Conservation (phyloP, 2,797 vertebrate genomes). For the Danio tinwini region DNA sequence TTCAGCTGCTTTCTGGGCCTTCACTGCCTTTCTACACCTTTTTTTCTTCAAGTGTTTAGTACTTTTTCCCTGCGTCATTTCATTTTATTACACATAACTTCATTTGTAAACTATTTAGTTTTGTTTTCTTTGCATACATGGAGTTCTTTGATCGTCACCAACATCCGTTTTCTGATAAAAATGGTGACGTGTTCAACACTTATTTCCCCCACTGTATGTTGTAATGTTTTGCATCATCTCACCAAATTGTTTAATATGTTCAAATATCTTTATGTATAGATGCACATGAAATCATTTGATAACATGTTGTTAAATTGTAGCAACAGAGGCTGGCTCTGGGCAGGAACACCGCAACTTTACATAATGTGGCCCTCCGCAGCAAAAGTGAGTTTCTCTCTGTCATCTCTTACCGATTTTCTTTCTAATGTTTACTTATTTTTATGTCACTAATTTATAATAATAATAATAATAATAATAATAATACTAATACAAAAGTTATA, state of each 20-base stretch:
- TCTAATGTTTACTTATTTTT: background rate
- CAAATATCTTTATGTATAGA: constrained; percentile 2
- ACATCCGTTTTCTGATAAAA: too few species aligned
- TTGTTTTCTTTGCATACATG: too few species aligned
- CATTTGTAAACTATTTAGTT: too few species aligned
- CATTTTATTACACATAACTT: too few species aligned
- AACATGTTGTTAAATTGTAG: constrained; percentile 66
- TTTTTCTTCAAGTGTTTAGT: too few species aligned
- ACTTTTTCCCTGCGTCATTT: too few species aligned
- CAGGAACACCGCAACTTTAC: constrained; percentile 88
- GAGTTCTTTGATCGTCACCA: too few species aligned
- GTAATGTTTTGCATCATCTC: background rate
- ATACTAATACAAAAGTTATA: background rate
- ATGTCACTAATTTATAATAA: background rate
- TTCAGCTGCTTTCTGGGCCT: too few species aligned
- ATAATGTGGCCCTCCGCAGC: constrained; percentile 83
- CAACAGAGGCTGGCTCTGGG: constrained; percentile 88
- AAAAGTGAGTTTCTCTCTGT: constrained; percentile 59
- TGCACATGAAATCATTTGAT: background rate
- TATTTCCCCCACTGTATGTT: too few species aligned
- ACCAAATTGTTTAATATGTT: background rate
- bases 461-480: too few species aligned
- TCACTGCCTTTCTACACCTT: too few species aligned
- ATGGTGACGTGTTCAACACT: too few species aligned
- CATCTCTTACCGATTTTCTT: background rate